Conservation (phyloP, 2,113 vertebrate species). For the Rissa tridactyla region DNA sequence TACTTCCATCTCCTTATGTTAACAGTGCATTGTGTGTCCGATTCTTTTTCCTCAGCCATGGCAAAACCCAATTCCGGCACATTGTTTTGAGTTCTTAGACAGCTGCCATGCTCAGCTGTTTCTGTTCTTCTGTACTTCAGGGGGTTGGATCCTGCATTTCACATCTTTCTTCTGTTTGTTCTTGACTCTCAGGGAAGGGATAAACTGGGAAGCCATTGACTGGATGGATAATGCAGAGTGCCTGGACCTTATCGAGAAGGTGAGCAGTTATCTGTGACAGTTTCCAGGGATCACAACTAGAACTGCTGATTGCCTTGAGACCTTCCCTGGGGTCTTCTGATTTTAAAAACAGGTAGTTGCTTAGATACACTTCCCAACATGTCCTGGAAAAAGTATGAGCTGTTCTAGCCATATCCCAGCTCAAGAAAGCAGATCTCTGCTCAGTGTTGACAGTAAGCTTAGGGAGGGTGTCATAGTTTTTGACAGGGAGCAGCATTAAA, state of each 20-base stretch:
- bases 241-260: slow-evolving; percentile 93
- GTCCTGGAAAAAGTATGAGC: neutral
- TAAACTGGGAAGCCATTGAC: slow-evolving; percentile 92
- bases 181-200: slow-evolving; percentile 81
- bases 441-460: neutral
- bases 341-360: neutral
- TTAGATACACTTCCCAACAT: neutral
- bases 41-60: neutral
- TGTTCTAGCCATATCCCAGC: neutral
- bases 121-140: neutral
- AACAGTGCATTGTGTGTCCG: neutral
- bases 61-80: neutral
- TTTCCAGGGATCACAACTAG: neutral
- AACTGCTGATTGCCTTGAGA: neutral
- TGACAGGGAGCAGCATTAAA: neutral
- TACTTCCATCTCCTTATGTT: neutral
- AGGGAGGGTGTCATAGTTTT: neutral
- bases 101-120: neutral
- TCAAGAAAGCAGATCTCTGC: neutral
- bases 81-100: neutral
- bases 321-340: neutral
- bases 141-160: neutral
- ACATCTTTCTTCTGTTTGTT: slow-evolving; percentile 3
- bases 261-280: slow-evolving; percentile 24
- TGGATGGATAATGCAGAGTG: slow-evolving; percentile 97